phyloP scores from a whole-genome alignment of 2,888 invertebrate species.

The Pristionchus maxplancki region DNA sequence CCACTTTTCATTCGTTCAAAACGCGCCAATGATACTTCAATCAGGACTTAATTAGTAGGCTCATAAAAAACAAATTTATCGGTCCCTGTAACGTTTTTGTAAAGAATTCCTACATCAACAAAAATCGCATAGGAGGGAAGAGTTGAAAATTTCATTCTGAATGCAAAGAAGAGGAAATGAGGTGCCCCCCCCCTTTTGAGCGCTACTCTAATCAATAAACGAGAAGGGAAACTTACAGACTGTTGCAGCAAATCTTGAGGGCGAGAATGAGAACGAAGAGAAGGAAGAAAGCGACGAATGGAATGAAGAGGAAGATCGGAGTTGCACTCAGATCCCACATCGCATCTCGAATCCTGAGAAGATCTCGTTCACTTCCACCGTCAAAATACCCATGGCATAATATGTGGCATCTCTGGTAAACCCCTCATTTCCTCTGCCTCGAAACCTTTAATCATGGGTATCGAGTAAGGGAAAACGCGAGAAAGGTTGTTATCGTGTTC shows the following conservation, averaged over 20 bases:
- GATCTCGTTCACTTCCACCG: background rate
- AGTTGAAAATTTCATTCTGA: background rate
- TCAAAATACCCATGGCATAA: too few relatives aligned
- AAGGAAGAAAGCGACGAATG: slow-evolving; percentile 50
- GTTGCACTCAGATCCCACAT: slow-evolving; percentile 49
- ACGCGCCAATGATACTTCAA: background rate
- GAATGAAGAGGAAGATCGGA: slow-evolving; percentile 50
- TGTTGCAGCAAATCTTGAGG: slow-evolving; percentile 43
- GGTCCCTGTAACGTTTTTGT: too few relatives aligned
- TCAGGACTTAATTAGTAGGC: too few relatives aligned
- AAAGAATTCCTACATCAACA: too few relatives aligned
- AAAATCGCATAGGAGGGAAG: background rate
- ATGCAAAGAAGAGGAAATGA: background rate
- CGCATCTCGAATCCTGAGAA: slow-evolving; percentile 1
- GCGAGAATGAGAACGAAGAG: slow-evolving; percentile 49
- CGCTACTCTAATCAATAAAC: background rate
- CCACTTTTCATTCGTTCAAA: too few relatives aligned
- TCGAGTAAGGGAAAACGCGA: background rate
- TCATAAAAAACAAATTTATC: too few relatives aligned
- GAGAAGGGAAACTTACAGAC: slow-evolving; percentile 3
- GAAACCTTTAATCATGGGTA: background rate
- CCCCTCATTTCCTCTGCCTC: background rate
- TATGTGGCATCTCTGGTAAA: too few relatives aligned
- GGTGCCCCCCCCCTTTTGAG: background rate
- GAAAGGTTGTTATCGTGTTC: slow-evolving; percentile 14